Evolutionary conservation across 1,140 invertebrate genomes (phyloP).

Genomic region (Phenacoccus solenopsis): DNA sequence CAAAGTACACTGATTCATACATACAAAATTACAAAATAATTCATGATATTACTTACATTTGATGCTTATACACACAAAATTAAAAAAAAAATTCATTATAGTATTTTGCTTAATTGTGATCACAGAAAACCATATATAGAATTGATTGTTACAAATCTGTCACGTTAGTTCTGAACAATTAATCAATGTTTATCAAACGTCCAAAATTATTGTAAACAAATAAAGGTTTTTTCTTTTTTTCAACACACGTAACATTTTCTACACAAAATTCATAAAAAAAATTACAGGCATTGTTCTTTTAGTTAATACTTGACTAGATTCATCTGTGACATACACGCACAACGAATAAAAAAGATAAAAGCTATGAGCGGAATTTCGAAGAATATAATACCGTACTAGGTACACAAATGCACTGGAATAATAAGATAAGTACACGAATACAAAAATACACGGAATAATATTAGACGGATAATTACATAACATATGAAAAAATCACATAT

Average conservation of each 20-base stretch:
- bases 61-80: too few relatives aligned
- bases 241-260: too few relatives aligned
- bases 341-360: not conserved
- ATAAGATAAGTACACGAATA: not conserved
- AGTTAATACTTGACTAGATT: not conserved
- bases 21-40: conserved; percentile 12
- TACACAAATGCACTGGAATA: too few relatives aligned
- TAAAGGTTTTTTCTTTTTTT: too few relatives aligned
- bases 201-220: too few relatives aligned
- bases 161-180: not conserved
- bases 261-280: too few relatives aligned
- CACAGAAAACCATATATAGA: not conserved
- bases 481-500: not conserved
- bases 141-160: not conserved
- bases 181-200: too few relatives aligned
- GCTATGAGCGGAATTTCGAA: not conserved
- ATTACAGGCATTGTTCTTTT: too few relatives aligned
- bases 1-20: conserved; percentile 7
- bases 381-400: not conserved
- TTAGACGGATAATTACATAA: not conserved
- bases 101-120: not conserved
- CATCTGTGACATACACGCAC: not conserved
- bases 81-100: not conserved
- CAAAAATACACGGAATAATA: not conserved
- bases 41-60: conserved; percentile 7